phyloP scores from a whole-genome alignment of 2,113 vertebrate genomes.

The Hippocampus barbouri region DNA sequence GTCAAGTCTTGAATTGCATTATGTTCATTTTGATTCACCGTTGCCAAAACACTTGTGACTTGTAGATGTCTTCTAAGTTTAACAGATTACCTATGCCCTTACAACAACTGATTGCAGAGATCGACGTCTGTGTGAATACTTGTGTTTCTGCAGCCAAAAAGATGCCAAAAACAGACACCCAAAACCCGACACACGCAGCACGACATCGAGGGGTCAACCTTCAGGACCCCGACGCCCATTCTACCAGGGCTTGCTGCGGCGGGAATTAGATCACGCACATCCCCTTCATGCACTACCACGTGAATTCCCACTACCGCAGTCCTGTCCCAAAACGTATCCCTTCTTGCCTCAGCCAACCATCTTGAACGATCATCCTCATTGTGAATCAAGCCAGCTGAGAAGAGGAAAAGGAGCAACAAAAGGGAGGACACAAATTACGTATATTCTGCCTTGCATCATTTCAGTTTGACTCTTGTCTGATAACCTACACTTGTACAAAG shows the following conservation, averaged over 20 bases:
- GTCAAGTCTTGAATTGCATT: not conserved
- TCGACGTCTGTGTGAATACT: not conserved
- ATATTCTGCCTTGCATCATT: constrained; percentile 41
- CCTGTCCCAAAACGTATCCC: constrained; percentile 25
- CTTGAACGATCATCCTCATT: not conserved
- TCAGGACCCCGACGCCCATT: constrained; percentile 77
- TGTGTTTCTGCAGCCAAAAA: constrained; percentile 71
- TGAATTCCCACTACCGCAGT: constrained; percentile 3
- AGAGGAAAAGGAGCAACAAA: constrained; percentile 14
- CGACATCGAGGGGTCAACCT: constrained; percentile 79
- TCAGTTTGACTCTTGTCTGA: constrained; percentile 31
- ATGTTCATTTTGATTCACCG: not conserved
- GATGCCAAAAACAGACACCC: constrained; percentile 84
- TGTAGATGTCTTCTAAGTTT: no score
- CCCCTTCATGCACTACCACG: not conserved
- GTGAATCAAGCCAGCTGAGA: constrained; percentile 17
- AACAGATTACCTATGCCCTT: no score
- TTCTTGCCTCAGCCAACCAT: constrained; percentile 26
- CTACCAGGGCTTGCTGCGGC: constrained; percentile 75
- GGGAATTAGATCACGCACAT: constrained; percentile 64
- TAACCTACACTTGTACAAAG: constrained; percentile 33
- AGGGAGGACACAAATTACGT: constrained; percentile 46
- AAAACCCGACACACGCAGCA: constrained; percentile 78
- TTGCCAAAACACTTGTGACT: no score
- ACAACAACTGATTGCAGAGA: no score